A percentile compares a stretch with the other conserved stretches of the same genome.
Conservation (phyloP, 1,140 invertebrate species). For the Zaprionus nigranus region DNA sequence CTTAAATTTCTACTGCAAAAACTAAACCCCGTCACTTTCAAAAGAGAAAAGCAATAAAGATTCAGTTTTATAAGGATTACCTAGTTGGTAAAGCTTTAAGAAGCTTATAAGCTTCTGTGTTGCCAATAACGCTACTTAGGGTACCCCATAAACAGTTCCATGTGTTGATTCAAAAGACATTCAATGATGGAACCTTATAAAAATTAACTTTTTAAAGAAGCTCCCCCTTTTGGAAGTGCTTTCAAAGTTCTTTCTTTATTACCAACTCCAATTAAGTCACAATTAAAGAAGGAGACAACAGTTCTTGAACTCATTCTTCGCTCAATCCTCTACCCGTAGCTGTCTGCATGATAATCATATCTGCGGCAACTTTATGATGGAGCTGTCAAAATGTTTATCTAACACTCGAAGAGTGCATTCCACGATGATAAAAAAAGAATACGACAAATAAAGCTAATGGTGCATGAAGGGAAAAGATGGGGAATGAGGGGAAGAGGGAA, state of each 20-base stretch:
- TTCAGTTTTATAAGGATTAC: too few relatives aligned
- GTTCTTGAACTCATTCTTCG: slow-evolving; percentile 13
- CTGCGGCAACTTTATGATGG: slow-evolving; percentile 59
- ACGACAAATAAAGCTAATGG: slow-evolving; percentile 70
- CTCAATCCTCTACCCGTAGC: background rate
- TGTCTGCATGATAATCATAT: slow-evolving; percentile 21
- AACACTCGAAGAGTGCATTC: slow-evolving; percentile 60
- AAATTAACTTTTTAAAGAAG: background rate
- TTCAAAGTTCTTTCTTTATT: background rate
- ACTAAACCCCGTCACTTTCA: too few relatives aligned
- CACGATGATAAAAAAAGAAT: slow-evolving; percentile 63
- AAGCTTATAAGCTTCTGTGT: background rate
- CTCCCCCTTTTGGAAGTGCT: background rate
- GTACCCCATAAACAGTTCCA: too few relatives aligned
- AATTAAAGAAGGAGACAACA: slow-evolving; percentile 1
- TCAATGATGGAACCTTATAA: too few relatives aligned
- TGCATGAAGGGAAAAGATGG: background rate
- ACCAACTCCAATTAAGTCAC: slow-evolving; percentile 9
- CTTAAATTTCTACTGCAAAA: too few relatives aligned
- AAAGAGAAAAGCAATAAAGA: rapidly evolving
- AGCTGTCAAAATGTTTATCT: slow-evolving; percentile 78
- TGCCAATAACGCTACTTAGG: too few relatives aligned
- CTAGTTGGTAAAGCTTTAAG: too few relatives aligned
- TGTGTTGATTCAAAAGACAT: too few relatives aligned
- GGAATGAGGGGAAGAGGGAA: slow-evolving; percentile 14